phyloP scores from a whole-genome alignment of 2,888 invertebrate species.

The Eilema depressum region DNA sequence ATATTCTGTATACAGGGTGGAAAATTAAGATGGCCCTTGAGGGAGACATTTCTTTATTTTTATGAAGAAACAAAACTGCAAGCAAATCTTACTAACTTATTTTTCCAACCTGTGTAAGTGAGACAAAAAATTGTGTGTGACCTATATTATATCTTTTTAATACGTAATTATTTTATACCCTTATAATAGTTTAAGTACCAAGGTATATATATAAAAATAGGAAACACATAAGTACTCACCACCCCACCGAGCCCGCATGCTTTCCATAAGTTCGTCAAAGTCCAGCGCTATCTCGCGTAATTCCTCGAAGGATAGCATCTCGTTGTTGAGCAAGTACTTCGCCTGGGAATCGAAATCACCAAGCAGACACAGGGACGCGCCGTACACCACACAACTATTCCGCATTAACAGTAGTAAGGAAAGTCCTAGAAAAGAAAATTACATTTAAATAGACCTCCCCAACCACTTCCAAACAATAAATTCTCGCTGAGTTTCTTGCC shows the following conservation, averaged over 20 bases:
- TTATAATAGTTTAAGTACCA: too few species aligned
- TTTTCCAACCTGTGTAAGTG: too few species aligned
- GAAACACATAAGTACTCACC: conserved; percentile 1
- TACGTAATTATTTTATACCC: too few species aligned
- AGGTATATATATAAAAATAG: neutral
- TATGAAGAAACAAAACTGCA: too few species aligned
- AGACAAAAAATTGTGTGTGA: too few species aligned
- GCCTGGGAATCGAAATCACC: conserved; percentile 22
- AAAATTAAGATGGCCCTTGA: too few species aligned
- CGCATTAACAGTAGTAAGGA: neutral
- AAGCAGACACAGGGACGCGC: neutral
- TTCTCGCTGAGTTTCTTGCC: too few species aligned
- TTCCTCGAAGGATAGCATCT: conserved; percentile 10
- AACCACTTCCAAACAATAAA: too few species aligned
- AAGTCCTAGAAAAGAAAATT: neutral
- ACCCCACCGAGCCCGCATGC: conserved; percentile 12
- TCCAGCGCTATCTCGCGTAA: neutral
- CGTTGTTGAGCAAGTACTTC: neutral
- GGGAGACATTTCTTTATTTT: too few species aligned
- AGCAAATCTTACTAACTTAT: too few species aligned
- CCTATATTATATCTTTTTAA: too few species aligned
- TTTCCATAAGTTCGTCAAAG: conserved; percentile 2
- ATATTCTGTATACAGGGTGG: too few species aligned
- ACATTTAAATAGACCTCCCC: neutral
- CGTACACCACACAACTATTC: neutral